Conservation (phyloP, 2,113 vertebrate genomes). For the Entomyzon cyanotis region DNA sequence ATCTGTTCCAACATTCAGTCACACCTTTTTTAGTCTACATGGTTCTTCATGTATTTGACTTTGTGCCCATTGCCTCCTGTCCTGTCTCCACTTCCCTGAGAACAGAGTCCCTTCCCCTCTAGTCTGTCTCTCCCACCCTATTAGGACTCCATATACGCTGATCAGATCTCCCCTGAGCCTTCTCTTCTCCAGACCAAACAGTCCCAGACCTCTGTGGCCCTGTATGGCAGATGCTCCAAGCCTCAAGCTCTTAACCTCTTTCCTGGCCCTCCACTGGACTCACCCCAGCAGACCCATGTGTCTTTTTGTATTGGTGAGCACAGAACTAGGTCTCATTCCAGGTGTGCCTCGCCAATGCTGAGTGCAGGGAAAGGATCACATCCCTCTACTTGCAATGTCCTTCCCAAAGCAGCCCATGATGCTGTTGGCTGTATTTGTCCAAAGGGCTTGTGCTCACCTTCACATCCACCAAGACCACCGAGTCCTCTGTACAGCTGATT, state of each 20-base stretch:
- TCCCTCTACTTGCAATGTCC: fast-evolving
- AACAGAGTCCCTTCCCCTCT: background rate
- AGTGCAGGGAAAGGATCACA: background rate
- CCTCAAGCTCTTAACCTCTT: background rate
- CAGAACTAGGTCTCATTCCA: background rate
- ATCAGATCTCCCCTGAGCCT: too few species aligned
- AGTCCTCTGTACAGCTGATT: background rate
- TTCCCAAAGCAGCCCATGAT: background rate
- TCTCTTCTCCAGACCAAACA: background rate
- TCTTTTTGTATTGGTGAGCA: background rate
- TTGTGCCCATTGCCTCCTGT: background rate
- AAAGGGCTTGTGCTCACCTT: background rate
- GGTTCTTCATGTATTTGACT: background rate
- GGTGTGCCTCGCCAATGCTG: background rate
- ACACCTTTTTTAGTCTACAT: background rate
- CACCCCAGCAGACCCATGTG: background rate
- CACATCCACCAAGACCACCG: background rate
- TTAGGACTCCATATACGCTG: background rate
- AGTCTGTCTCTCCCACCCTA: background rate
- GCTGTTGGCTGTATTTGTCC: background rate
- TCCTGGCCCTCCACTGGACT: background rate
- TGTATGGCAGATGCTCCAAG: background rate
- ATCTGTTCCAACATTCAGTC: background rate
- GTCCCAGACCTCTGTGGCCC: background rate
- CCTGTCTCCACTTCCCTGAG: background rate